These are phyloP conservation scores for Genyomyrus donnyi DNA, from an alignment of 2,113 vertebrate genomes.

Conservation along the genomic window DNA sequence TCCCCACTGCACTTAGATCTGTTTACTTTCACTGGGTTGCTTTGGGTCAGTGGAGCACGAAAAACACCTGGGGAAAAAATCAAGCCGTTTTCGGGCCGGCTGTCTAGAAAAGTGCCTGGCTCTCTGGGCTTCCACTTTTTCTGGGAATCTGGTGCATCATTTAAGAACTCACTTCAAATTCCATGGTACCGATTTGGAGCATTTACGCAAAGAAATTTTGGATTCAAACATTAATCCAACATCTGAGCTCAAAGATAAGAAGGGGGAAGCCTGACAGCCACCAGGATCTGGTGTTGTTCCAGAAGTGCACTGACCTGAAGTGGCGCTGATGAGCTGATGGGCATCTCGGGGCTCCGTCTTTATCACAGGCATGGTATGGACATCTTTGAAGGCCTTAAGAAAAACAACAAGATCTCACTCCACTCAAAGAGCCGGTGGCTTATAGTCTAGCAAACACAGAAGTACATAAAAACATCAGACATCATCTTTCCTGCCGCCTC, in stretches of 20 bases:
- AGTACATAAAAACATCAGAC: neutral
- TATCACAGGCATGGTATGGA: slow-evolving; percentile 71
- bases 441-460: neutral
- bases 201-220: neutral
- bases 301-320: slow-evolving; percentile 59
- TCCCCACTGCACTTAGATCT: neutral
- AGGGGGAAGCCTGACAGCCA: neutral
- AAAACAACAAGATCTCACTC: slow-evolving; percentile 15
- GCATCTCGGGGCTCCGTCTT: slow-evolving; percentile 87
- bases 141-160: neutral
- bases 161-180: neutral
- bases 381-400: slow-evolving; percentile 56
- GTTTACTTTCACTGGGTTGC: slow-evolving; percentile 1
- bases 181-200: neutral
- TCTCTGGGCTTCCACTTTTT: neutral
- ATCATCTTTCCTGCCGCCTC: neutral
- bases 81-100: neutral
- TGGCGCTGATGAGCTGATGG: slow-evolving; percentile 79
- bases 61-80: slow-evolving; percentile 7
- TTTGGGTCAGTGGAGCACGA: neutral
- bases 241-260: neutral
- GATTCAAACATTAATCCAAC: neutral
- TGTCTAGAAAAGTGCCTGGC: neutral
- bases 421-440: neutral
- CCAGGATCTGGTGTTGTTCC: neutral